Evolutionary conservation across 64 coral and sea anemone species (phyloP).

Genomic region (Anthopleura sola): DNA sequence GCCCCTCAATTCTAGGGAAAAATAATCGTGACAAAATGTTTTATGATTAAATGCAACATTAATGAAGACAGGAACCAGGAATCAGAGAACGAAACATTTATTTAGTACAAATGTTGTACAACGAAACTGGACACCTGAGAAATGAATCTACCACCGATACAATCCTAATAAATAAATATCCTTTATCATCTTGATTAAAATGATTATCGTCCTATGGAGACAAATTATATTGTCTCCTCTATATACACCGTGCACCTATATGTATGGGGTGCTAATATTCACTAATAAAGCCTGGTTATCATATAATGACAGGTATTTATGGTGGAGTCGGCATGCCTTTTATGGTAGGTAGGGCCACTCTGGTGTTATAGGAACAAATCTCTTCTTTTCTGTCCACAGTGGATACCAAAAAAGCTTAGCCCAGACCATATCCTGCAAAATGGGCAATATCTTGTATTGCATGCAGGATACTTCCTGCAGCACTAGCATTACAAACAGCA

Average conservation of each 20-base stretch:
- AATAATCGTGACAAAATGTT: too few species aligned
- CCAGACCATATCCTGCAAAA: too few species aligned
- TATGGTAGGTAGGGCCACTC: too few species aligned
- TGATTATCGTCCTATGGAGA: background rate
- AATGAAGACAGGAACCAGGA: background rate
- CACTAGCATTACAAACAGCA: too few species aligned
- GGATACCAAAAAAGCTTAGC: too few species aligned
- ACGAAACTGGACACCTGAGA: background rate
- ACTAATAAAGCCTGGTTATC: background rate
- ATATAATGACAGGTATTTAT: background rate
- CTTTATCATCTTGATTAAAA: background rate
- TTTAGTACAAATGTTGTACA: slow-evolving; percentile 6
- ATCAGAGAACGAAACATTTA: slow-evolving; percentile 1
- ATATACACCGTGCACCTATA: slow-evolving; percentile 2
- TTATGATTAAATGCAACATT: background rate
- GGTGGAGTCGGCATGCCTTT: background rate
- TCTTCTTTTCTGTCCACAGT: too few species aligned
- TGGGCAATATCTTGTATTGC: too few species aligned
- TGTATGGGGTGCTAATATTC: background rate
- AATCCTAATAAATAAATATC: background rate
- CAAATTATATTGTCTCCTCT: background rate
- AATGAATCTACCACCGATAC: background rate
- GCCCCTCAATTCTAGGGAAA: too few species aligned
- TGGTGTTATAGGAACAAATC: too few species aligned
- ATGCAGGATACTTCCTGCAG: too few species aligned